phyloP scores from a whole-genome alignment of 2,888 invertebrate species.

The Lithophane semibrunnea region DNA sequence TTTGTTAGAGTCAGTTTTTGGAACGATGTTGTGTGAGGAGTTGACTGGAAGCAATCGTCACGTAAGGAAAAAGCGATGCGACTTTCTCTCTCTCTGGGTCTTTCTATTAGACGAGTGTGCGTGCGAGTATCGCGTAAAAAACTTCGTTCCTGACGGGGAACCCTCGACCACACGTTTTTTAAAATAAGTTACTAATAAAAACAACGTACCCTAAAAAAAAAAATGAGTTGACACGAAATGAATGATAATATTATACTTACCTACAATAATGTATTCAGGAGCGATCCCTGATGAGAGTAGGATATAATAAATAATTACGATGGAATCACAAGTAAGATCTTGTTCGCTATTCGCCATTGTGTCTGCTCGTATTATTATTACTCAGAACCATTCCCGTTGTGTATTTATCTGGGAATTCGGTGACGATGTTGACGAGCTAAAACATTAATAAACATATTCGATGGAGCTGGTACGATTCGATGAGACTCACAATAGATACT shows the following conservation, averaged over 20 bases:
- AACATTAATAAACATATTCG: slow-evolving; percentile 10
- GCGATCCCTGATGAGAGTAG: background rate
- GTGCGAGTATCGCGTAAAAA: no score
- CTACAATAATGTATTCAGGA: background rate
- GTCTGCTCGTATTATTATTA: slow-evolving; percentile 39
- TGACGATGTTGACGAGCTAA: background rate
- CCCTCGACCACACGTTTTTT: no score
- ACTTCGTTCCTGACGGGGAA: no score
- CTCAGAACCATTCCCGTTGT: background rate
- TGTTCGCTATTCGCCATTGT: slow-evolving; percentile 33
- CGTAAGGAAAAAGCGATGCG: no score
- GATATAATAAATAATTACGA: slow-evolving; percentile 46
- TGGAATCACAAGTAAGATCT: slow-evolving; percentile 23
- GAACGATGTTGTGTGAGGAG: no score
- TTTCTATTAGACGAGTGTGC: no score
- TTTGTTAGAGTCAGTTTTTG: background rate
- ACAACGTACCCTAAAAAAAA: background rate
- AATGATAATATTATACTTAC: no score
- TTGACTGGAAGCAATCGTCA: no score
- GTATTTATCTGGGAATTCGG: slow-evolving; percentile 21
- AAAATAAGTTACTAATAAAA: background rate
- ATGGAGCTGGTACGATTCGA: background rate
- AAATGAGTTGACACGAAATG: background rate
- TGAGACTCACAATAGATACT: no score
- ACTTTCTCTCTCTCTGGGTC: no score